Percentiles rank a stretch among this genome's conserved stretches.
These are phyloP conservation scores for Hypercompe scribonia DNA, from an alignment of 2,888 invertebrate species.

Conservation along the genomic window DNA sequence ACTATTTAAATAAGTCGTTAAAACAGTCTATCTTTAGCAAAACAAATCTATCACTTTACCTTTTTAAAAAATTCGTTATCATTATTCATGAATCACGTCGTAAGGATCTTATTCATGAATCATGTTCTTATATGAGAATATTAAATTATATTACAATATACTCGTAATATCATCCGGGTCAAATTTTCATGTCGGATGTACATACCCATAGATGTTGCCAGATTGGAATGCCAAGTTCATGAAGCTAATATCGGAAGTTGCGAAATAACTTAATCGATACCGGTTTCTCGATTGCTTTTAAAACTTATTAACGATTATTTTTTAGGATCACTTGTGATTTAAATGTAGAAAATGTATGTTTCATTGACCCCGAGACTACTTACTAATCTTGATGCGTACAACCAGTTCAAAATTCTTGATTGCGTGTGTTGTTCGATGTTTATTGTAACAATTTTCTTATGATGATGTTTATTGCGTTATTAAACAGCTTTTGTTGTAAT, in stretches of 20 bases:
- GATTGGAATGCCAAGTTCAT: constrained; percentile 14
- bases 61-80: neutral
- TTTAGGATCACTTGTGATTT: constrained; percentile 2
- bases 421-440: neutral
- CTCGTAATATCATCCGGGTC: neutral
- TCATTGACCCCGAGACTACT: neutral
- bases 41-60: neutral
- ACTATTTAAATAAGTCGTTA: too few species aligned
- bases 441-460: neutral
- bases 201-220: neutral
- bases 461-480: neutral
- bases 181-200: constrained; percentile 11
- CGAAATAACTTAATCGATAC: constrained; percentile 12
- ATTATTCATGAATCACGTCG: constrained; percentile 18
- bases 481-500: neutral
- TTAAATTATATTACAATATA: constrained; percentile 12
- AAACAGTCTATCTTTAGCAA: neutral
- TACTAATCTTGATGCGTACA: neutral
- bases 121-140: constrained; percentile 10
- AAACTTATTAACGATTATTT: neutral
- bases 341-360: neutral
- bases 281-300: constrained; percentile 1
- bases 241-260: constrained; percentile 11
- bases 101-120: constrained; percentile 10
- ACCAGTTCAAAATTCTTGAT: constrained; percentile 1